phyloP scores from a whole-genome alignment of 2,113 vertebrate genomes.

The Meleagris gallopavo region DNA sequence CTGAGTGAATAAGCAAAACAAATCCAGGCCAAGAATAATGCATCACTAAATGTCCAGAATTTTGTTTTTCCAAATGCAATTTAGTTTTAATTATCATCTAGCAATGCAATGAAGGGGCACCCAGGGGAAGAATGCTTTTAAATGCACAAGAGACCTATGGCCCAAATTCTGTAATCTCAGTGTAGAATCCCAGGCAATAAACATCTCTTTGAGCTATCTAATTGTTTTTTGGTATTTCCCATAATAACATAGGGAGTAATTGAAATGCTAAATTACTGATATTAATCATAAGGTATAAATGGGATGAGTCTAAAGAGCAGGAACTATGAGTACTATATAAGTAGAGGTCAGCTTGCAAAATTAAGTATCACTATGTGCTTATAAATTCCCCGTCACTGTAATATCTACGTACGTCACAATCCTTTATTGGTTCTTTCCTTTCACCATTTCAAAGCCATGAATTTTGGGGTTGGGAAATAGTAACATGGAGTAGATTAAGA shows the following conservation, averaged over 20 bases:
- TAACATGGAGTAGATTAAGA: background rate
- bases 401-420: background rate
- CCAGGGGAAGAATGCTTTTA: slow-evolving; percentile 28
- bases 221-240: background rate
- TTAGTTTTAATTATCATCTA: slow-evolving; percentile 52
- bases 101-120: slow-evolving; percentile 29
- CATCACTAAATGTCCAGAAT: slow-evolving; percentile 28
- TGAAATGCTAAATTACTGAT: slow-evolving; percentile 19
- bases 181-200: slow-evolving; percentile 14
- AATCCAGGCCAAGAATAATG: slow-evolving; percentile 52
- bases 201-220: background rate
- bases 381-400: background rate
- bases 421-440: slow-evolving; percentile 5
- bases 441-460: background rate
- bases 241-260: background rate
- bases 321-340: background rate
- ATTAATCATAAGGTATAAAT: slow-evolving; percentile 54
- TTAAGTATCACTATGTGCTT: background rate
- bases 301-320: slow-evolving; percentile 3
- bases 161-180: background rate
- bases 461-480: background rate
- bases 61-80: slow-evolving; percentile 40
- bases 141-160: slow-evolving; percentile 1
- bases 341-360: slow-evolving; percentile 35
- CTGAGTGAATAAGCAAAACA: slow-evolving; percentile 56